A percentile compares a stretch with the other conserved stretches of the same genome.
Evolutionary conservation across 2,888 invertebrate species (phyloP).

Genomic region (Peribatodes rhomboidaria): DNA sequence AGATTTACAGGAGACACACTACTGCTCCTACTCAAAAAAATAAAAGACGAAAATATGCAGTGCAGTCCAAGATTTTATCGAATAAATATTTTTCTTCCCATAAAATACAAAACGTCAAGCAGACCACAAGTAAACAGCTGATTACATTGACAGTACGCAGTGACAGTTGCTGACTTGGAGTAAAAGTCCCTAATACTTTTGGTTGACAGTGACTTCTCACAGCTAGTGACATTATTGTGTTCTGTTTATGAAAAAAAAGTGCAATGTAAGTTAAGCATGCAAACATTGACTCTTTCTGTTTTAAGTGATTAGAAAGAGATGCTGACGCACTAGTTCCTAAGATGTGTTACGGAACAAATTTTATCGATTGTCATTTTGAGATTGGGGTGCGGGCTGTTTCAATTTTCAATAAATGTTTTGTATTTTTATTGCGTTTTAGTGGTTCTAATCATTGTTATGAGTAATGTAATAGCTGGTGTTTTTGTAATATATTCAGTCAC

Average conservation of each 20-base stretch:
- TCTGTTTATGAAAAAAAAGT: background rate
- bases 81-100: background rate
- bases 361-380: slow-evolving; percentile 35
- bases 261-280: background rate
- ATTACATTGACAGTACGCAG: too few relatives aligned
- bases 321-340: background rate
- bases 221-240: background rate
- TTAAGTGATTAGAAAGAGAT: background rate
- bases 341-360: background rate
- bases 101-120: too few relatives aligned
- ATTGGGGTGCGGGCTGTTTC: slow-evolving; percentile 22
- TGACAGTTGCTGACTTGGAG: too few relatives aligned
- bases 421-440: slow-evolving; percentile 8
- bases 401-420: slow-evolving; percentile 2
- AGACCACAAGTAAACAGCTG: too few relatives aligned
- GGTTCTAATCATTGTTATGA: slow-evolving; percentile 6
- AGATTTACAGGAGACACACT: background rate
- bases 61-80: background rate
- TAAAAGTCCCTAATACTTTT: too few relatives aligned
- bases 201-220: background rate
- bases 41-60: too few relatives aligned
- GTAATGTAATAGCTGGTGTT: slow-evolving; percentile 14
- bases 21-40: background rate
- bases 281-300: background rate
- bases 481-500: slow-evolving; percentile 1